phyloP scores from a whole-genome alignment of 2,113 vertebrate genomes.

The Plecotus auritus region DNA sequence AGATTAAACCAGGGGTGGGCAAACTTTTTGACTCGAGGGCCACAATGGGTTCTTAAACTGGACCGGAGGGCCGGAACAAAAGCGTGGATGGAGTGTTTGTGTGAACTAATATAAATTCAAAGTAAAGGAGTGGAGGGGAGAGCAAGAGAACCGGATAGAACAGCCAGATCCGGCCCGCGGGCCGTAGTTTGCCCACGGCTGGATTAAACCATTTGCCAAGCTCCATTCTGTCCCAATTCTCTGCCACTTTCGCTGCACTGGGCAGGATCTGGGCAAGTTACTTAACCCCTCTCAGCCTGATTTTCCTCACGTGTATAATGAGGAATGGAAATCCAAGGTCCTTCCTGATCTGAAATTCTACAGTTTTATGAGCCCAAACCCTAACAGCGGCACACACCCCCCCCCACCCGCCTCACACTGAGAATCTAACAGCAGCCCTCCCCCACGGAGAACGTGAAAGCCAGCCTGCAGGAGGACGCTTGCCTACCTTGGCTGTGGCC shows the following conservation, averaged over 20 bases:
- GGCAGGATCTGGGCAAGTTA: not conserved
- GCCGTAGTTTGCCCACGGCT: no score
- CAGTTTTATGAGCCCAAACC: not conserved
- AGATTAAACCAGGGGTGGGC: no score
- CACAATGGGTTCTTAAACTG: no score
- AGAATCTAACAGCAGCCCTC: not conserved
- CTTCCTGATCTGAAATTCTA: not conserved
- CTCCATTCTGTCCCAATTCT: not conserved
- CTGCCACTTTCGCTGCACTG: not conserved
- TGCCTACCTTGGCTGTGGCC: conserved; percentile 89
- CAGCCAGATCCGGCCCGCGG: no score
- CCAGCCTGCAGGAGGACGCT: accelerated
- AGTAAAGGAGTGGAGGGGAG: no score
- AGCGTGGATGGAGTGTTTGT: no score
- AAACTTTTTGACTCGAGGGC: no score
- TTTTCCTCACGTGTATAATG: not conserved
- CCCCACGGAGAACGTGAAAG: not conserved
- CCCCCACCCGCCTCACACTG: not conserved
- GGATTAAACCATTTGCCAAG: not conserved
- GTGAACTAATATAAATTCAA: no score
- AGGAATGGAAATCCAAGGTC: not conserved
- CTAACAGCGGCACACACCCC: not conserved
- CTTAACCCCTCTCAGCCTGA: not conserved
- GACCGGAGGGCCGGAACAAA: no score
- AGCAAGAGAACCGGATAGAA: no score